Evolutionary conservation across 2,888 invertebrate species (phyloP).

Genomic region (Stenoptilia bipunctidactyla): DNA sequence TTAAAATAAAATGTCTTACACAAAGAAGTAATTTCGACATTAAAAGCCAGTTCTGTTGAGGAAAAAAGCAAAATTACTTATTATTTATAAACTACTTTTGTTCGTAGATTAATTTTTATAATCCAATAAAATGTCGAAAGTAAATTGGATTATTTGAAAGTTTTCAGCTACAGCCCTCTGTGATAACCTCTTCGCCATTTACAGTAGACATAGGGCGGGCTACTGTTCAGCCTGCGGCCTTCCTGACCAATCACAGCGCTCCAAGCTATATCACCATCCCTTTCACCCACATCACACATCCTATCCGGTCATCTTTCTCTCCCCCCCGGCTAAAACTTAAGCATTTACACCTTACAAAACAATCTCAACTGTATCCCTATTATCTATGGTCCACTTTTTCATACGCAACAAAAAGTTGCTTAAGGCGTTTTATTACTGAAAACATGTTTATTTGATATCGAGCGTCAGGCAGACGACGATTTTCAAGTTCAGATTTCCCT

Average conservation of each 20-base stretch:
- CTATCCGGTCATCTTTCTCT: constrained; percentile 44
- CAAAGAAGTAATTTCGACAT: too few relatives aligned
- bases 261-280: constrained; percentile 58
- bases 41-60: too few relatives aligned
- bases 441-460: constrained; percentile 67
- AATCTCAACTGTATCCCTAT: neutral
- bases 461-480: constrained; percentile 69
- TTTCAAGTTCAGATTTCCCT: constrained; percentile 68
- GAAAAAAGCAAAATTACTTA: too few relatives aligned
- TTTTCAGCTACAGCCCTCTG: constrained; percentile 13
- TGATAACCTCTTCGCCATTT: constrained; percentile 45
- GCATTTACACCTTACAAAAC: constrained; percentile 26
- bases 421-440: constrained; percentile 40
- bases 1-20: too few relatives aligned
- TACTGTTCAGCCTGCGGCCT: constrained; percentile 72
- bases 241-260: constrained; percentile 73
- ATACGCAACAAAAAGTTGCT: constrained; percentile 25
- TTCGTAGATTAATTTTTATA: too few relatives aligned
- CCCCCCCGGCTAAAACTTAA: constrained; percentile 68
- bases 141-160: too few relatives aligned
- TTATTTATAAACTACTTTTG: too few relatives aligned
- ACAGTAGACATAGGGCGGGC: constrained; percentile 72
- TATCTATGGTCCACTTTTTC: constrained; percentile 31
- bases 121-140: too few relatives aligned
- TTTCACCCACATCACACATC: constrained; percentile 27